phyloP scores from a whole-genome alignment of 2,797 vertebrate genomes.

The Ataeniobius toweri region DNA sequence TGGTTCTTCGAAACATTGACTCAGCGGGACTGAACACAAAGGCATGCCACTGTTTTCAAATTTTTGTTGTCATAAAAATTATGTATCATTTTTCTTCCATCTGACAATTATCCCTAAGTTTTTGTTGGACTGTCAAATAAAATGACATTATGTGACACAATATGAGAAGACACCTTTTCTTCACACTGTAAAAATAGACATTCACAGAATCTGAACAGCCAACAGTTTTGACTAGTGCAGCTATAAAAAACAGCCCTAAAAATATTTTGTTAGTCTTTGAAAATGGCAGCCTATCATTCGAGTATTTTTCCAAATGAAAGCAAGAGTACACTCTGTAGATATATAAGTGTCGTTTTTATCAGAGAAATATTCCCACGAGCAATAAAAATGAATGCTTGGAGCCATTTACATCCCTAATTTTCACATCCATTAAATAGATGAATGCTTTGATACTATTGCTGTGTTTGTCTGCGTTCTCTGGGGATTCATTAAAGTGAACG shows the following conservation, averaged over 20 bases:
- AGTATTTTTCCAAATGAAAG: constrained; percentile 64
- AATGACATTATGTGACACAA: not conserved
- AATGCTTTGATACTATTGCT: constrained; percentile 96
- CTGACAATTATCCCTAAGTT: not conserved
- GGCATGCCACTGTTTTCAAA: not conserved
- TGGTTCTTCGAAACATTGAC: not conserved
- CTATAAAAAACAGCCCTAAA: constrained; percentile 56
- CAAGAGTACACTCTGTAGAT: constrained; percentile 77
- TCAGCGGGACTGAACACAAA: not conserved
- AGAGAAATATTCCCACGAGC: constrained; percentile 84
- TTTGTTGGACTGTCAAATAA: not conserved
- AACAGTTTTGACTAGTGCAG: constrained; percentile 34
- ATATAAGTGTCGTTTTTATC: constrained; percentile 80
- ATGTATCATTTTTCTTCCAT: not conserved
- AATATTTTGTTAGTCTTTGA: constrained; percentile 73
- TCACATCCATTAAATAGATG: constrained; percentile 97
- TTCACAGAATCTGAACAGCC: constrained; percentile 2
- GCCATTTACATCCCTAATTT: constrained; percentile 93
- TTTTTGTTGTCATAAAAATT: not conserved
- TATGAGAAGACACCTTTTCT: not conserved
- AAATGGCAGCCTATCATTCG: constrained; percentile 55
- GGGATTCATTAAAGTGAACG: constrained; percentile 97
- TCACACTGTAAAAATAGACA: not conserved
- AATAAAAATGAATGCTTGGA: constrained; percentile 83
- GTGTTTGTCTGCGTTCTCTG: constrained; percentile 92